Evolutionary conservation across 2,113 vertebrate species (phyloP).

Genomic region (Amia ocellicauda): DNA sequence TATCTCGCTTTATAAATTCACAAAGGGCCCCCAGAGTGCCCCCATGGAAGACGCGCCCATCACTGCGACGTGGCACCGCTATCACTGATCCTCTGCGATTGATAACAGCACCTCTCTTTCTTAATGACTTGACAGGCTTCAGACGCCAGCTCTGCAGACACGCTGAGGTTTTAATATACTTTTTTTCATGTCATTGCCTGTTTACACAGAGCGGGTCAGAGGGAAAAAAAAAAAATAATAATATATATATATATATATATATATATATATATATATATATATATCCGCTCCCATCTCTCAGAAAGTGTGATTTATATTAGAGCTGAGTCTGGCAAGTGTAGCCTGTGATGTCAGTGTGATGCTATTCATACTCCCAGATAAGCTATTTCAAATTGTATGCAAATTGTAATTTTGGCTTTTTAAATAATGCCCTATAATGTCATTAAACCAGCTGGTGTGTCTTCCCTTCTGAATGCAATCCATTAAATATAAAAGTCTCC

Average conservation of each 20-base stretch:
- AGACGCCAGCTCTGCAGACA: slow-evolving; percentile 64
- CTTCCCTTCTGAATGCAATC: background rate
- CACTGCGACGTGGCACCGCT: slow-evolving; percentile 57
- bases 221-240: too few relatives aligned
- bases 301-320: slow-evolving; percentile 56
- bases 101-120: slow-evolving; percentile 74
- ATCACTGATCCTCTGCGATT: slow-evolving; percentile 72
- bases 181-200: slow-evolving; percentile 67
- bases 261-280: too few relatives aligned
- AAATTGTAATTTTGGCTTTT: slow-evolving; percentile 21
- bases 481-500: background rate
- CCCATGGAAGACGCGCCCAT: slow-evolving; percentile 64
- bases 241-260: too few relatives aligned
- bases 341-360: slow-evolving; percentile 35
- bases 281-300: slow-evolving; percentile 56
- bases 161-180: slow-evolving; percentile 53
- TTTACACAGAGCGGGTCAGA: slow-evolving; percentile 65
- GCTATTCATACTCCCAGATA: slow-evolving; percentile 15
- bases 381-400: slow-evolving; percentile 31
- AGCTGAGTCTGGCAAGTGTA: slow-evolving; percentile 48
- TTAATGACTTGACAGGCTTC: slow-evolving; percentile 78
- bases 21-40: slow-evolving; percentile 67
- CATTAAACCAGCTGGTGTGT: slow-evolving; percentile 16
- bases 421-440: slow-evolving; percentile 20
- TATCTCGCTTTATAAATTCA: slow-evolving; percentile 73